phyloP scores from a whole-genome alignment of 35 echinoderm and acorn worm genomes.

The Strongylocentrotus purpuratus region DNA sequence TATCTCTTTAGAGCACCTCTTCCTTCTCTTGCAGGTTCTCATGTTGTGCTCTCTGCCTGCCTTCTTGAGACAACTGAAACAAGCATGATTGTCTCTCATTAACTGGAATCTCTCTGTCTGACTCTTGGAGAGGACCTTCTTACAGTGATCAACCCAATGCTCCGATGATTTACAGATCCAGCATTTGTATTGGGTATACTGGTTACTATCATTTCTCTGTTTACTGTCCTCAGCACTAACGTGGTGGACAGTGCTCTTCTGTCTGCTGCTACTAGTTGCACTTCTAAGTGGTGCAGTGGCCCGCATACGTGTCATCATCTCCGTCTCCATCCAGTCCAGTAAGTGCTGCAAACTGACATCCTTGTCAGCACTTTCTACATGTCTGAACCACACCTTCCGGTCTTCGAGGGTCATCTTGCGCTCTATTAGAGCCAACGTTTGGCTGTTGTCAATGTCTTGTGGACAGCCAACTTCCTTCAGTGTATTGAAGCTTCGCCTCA shows the following conservation, averaged over 20 bases:
- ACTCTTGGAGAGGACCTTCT: too few species aligned
- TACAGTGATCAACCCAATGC: constrained; percentile 63
- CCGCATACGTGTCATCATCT: too few species aligned
- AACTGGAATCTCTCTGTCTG: too few species aligned
- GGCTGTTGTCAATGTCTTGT: constrained; percentile 22
- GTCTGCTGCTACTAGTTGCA: not conserved
- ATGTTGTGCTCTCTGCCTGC: too few species aligned
- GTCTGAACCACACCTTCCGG: too few species aligned
- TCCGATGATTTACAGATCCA: constrained; percentile 43
- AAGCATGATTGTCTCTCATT: too few species aligned
- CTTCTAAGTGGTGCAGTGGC: constrained; percentile 39
- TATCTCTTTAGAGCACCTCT: constrained; percentile 14
- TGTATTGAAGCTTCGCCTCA: constrained; percentile 54
- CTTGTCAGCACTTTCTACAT: too few species aligned
- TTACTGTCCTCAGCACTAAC: constrained; percentile 20
- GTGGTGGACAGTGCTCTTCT: not conserved
- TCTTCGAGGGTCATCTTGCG: too few species aligned
- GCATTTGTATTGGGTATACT: constrained; percentile 36
- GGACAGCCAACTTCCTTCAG: constrained; percentile 47
- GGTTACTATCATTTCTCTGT: not conserved
- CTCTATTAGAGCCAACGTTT: too few species aligned
- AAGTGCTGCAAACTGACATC: too few species aligned
- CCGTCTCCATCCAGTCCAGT: too few species aligned
- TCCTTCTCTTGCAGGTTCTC: constrained; percentile 37
- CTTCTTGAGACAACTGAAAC: too few species aligned